Evolutionary conservation across 1,140 invertebrate genomes (phyloP), one percentile per base, ranked within the genome.

Genomic region (Lycorma delicatula): DNA sequence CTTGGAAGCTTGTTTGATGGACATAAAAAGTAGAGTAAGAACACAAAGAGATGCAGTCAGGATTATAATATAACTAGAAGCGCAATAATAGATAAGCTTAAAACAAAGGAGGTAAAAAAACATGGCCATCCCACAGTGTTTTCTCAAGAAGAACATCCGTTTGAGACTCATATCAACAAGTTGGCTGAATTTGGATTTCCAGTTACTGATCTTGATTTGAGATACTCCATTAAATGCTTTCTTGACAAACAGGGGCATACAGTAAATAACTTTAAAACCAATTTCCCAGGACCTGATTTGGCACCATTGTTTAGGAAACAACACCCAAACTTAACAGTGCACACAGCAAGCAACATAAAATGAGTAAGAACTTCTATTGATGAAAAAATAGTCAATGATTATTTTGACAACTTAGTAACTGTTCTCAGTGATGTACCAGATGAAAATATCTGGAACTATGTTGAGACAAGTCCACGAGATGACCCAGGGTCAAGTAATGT

Each of bases 241-340:
- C 54, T 56, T n/a, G 22, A n/a, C n/a, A 57, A 13, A 26, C 44
- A 34, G 29, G 55, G 55, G 9, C 46, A 31, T 16, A 49, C 41
- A n/a, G 48, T 56, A 12, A 51, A 22, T 18, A 34, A 58, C 56
- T 68, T 68, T 51, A 61, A 54, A 44, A 63, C 68, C 44, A 70
- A 70, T 56, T 34, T 66, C 34, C 69, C 67, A 51, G 69, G 67
- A 4, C 28, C 62, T 48, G 65, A 65, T 26, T 70, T 67, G 67
- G 28, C 56, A 12, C 58, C 59, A 58, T 54, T 25, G 3, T 71
- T 69, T 62, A 50, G 68, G 41, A 57, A 56, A 28, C 60, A 67
- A 60, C 59, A 67, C 44, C 49, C 61, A n/a, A 23, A 56, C 38
- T 38, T 67, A 36, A 57, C 62, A 52, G 60, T 63, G 44, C 54